Evolutionary conservation across 2,797 vertebrate genomes (phyloP).

Genomic region (Gadopsis bispinosus): DNA sequence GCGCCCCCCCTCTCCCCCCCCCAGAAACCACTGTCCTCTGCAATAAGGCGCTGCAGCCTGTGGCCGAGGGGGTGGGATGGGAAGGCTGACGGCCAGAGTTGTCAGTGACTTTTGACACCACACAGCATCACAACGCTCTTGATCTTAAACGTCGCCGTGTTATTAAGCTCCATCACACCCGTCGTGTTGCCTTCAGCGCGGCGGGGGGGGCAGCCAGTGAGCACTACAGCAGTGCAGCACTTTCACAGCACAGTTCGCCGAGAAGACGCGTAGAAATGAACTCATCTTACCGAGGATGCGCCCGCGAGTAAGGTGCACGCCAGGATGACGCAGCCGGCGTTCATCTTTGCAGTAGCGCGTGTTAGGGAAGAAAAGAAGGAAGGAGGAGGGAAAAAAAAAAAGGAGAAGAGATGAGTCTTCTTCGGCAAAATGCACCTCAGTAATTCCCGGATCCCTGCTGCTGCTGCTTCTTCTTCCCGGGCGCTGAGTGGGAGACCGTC

Average conservation of each 20-base stretch:
- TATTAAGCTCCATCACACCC: conserved; percentile 36
- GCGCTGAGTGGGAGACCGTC: conserved; percentile 71
- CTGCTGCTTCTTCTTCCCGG: conserved; percentile 51
- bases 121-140: conserved; percentile 1
- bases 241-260: conserved; percentile 43
- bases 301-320: conserved; percentile 80
- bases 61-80: conserved; percentile 29
- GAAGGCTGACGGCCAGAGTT: conserved; percentile 38
- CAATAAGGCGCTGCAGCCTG: conserved; percentile 61
- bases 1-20: conserved; percentile 24
- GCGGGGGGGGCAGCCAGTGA: too few species aligned
- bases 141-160: conserved; percentile 32
- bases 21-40: conserved; percentile 58
- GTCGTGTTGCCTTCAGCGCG: conserved; percentile 55
- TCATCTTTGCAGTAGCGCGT: conserved; percentile 80
- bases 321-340: conserved; percentile 78
- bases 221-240: conserved; percentile 77
- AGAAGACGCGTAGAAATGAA: conserved; percentile 56
- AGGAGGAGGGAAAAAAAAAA: background rate
- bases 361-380: background rate
- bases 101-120: conserved; percentile 46
- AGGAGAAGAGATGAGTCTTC: conserved; percentile 48
- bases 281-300: conserved; percentile 85
- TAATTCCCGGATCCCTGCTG: conserved; percentile 75
- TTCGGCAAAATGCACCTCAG: conserved; percentile 64